Evolutionary conservation across 92 coral and sea anemone genomes (phyloP).

Genomic region (Virgularia gustaviana): DNA sequence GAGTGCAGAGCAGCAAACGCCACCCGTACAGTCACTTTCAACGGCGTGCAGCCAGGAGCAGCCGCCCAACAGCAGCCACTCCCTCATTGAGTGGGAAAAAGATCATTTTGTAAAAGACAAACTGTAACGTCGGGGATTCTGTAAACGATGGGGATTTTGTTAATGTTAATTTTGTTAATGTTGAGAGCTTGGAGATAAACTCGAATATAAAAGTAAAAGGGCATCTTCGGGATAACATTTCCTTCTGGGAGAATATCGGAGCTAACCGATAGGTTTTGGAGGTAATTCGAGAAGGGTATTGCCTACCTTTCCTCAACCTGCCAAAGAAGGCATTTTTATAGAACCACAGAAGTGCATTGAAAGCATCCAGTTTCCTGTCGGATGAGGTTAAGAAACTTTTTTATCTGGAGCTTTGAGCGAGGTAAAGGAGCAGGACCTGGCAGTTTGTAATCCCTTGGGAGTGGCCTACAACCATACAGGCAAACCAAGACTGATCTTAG

Average conservation of each 20-base stretch:
- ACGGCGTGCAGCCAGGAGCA: neutral
- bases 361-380: constrained; percentile 33
- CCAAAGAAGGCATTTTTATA: constrained; percentile 4
- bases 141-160: neutral
- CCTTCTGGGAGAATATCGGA: constrained; percentile 48
- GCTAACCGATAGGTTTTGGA: constrained; percentile 16
- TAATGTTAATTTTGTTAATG: neutral
- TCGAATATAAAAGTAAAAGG: constrained; percentile 36
- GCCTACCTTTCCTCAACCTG: constrained; percentile 38
- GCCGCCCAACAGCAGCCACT: neutral
- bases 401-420: constrained; percentile 36
- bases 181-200: neutral
- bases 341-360: constrained; percentile 31
- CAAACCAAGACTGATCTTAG: too few relatives aligned
- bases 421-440: too few relatives aligned
- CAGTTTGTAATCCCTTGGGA: too few relatives aligned
- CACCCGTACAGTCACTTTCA: neutral
- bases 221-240: constrained; percentile 40
- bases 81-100: neutral
- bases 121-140: neutral
- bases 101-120: neutral
- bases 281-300: constrained; percentile 39
- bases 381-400: constrained; percentile 29
- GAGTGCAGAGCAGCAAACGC: constrained; percentile 56
- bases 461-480: too few relatives aligned